Evolutionary conservation across 2,888 invertebrate genomes (phyloP), one percentile per base, ranked within the genome.

Genomic region (Dynastes tityus): DNA sequence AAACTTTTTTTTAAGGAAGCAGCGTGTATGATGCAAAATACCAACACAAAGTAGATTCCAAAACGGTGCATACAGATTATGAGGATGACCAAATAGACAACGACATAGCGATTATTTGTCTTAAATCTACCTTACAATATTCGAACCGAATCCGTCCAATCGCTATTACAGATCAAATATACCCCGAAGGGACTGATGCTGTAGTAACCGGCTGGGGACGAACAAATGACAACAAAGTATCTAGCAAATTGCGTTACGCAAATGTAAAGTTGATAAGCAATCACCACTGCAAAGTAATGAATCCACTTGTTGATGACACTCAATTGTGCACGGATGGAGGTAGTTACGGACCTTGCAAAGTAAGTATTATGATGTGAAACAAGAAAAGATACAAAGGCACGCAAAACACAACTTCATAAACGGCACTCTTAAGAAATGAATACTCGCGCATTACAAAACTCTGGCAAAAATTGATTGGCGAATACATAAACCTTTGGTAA

Each of bases 131-230:
- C 61, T 73, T 73, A 22, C 40, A 27, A 22, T 73, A 73, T 22
- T 73, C 73, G 11, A 61, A 58, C 3, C 58, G 73, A 73, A 73
- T 73, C 37, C 73, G 27, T n/a, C 40, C 73, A 13, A 73, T 73
- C 9, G n/a, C 73, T 58, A 9, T 61, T 73, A 22, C 73, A 4
- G 40, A 61, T 45, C 58, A 58, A 22, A 16, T 55, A 32, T 73
- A 73, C 61, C 73, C 73, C 5, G 73, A 73, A 73, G 73, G 61
- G n/a, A 73, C 58, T 22, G 27, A 5, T 16, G 73, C 73, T 40
- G 40, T 73, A 58, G 61, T 73, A 13, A 61, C 22, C 16, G 73
- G 73, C 11, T 73, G 73, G 73, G 73, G 73, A 55, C n/a, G 27
- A 22, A 61, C 53, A 58, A 73, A 73, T 22, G 53, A 73, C 22